These are phyloP conservation scores for Silurus aristotelis DNA, from an alignment of 2,797 vertebrate genomes.

Conservation along the genomic window DNA sequence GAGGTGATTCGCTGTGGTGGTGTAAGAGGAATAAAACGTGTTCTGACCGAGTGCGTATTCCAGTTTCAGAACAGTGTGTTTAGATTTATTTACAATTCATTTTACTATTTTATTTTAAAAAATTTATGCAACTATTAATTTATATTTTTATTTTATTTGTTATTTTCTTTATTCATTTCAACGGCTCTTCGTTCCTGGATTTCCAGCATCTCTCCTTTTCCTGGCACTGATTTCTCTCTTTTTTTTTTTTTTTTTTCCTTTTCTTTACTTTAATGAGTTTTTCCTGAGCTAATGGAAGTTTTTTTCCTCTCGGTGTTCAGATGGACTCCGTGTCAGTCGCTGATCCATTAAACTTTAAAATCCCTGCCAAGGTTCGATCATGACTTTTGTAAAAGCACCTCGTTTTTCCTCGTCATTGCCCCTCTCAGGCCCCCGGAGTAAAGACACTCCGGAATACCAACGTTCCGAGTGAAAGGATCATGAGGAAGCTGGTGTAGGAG, in stretches of 20 bases:
- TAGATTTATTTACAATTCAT: too few species aligned
- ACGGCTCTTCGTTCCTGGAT: background rate
- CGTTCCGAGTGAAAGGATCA: slow-evolving; percentile 50
- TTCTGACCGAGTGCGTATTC: too few species aligned
- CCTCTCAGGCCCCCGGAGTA: slow-evolving; percentile 5
- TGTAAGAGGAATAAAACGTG: too few species aligned
- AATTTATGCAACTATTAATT: too few species aligned
- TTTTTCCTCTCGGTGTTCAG: background rate
- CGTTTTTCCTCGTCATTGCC: background rate
- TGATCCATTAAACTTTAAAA: slow-evolving; percentile 41
- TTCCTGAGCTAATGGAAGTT: slow-evolving; percentile 7
- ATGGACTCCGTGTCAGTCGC: slow-evolving; percentile 45
- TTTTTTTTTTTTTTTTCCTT: background rate
- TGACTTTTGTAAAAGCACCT: slow-evolving; percentile 11
- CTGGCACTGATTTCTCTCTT: background rate
- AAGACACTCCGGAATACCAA: slow-evolving; percentile 59
- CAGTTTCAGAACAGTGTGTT: too few species aligned
- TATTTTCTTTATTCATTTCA: too few species aligned
- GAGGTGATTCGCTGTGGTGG: too few species aligned
- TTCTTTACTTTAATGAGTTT: background rate
- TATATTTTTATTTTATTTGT: too few species aligned
- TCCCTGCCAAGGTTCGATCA: slow-evolving; percentile 50
- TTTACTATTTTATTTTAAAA: too few species aligned
- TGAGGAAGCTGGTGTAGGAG: slow-evolving; percentile 47
- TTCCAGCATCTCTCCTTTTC: slow-evolving; percentile 2